phyloP scores from a whole-genome alignment of 2,888 invertebrate genomes.

The Napeogenes inachia region DNA sequence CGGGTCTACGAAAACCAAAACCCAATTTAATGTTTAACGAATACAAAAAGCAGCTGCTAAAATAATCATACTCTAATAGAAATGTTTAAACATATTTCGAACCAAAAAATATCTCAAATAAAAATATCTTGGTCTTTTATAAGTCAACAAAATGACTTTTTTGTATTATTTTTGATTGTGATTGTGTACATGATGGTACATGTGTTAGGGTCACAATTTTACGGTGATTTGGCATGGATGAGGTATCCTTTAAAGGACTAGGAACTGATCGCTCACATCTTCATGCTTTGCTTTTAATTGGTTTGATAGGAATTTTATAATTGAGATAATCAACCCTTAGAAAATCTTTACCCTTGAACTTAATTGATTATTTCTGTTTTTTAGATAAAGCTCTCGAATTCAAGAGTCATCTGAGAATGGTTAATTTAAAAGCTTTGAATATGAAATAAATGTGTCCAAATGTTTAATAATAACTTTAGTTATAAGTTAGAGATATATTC shows the following conservation, averaged over 20 bases:
- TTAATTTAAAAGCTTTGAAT: too few species aligned
- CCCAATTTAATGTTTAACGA: neutral
- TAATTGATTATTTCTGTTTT: neutral
- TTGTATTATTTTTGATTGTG: neutral
- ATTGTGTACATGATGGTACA: conserved; percentile 35
- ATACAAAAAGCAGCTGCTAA: neutral
- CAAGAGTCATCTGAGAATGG: too few species aligned
- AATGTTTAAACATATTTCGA: neutral
- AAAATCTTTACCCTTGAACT: neutral
- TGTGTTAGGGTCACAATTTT: conserved; percentile 43
- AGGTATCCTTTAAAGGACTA: conserved; percentile 33
- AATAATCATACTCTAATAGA: neutral
- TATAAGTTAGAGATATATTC: too few species aligned
- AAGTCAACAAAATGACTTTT: too few species aligned
- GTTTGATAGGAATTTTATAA: conserved; percentile 7
- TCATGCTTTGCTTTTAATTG: conserved; percentile 29
- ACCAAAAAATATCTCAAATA: too few species aligned
- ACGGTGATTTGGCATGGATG: conserved; percentile 48
- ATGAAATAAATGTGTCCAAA: too few species aligned
- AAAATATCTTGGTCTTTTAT: too few species aligned
- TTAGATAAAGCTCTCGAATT: neutral
- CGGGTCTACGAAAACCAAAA: conserved; percentile 10
- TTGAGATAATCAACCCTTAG: neutral
- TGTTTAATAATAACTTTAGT: too few species aligned
- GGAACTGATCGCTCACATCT: conserved; percentile 18